Evolutionary conservation across 2,113 vertebrate species (phyloP).

Genomic region (Seriola quinqueradiata): DNA sequence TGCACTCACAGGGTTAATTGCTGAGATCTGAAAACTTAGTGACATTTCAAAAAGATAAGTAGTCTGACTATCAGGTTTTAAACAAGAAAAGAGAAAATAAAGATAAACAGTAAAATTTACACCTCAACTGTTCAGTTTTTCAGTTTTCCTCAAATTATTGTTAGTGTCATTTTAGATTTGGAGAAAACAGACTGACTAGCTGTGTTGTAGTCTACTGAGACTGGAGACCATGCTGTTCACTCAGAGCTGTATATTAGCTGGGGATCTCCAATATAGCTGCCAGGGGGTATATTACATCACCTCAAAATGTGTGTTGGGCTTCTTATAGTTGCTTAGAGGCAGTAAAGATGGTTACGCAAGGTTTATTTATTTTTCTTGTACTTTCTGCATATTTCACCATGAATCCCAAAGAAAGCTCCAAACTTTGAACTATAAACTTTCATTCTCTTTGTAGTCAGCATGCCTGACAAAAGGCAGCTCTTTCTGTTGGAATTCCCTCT

Average conservation of each 20-base stretch:
- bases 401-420: slow-evolving; percentile 36
- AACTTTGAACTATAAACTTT: not conserved
- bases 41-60: too few species aligned
- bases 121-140: not conserved
- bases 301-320: slow-evolving; percentile 26
- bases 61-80: too few species aligned
- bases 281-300: slow-evolving; percentile 16
- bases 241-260: not conserved
- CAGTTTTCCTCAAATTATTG: not conserved
- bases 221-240: slow-evolving; percentile 10
- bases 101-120: not conserved
- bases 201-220: not conserved
- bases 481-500: slow-evolving; percentile 31
- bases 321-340: slow-evolving; percentile 11
- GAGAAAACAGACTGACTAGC: not conserved
- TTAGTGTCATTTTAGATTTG: not conserved
- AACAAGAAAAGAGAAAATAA: too few species aligned
- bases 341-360: slow-evolving; percentile 23
- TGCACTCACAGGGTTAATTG: too few species aligned
- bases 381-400: slow-evolving; percentile 53
- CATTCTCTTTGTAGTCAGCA: slow-evolving; percentile 52
- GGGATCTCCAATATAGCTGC: slow-evolving; percentile 26
- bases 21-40: too few species aligned
- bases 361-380: slow-evolving; percentile 8
- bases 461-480: slow-evolving; percentile 26